Evolutionary conservation across 2,113 vertebrate species (phyloP).

Genomic region (Seriola rivoliana): DNA sequence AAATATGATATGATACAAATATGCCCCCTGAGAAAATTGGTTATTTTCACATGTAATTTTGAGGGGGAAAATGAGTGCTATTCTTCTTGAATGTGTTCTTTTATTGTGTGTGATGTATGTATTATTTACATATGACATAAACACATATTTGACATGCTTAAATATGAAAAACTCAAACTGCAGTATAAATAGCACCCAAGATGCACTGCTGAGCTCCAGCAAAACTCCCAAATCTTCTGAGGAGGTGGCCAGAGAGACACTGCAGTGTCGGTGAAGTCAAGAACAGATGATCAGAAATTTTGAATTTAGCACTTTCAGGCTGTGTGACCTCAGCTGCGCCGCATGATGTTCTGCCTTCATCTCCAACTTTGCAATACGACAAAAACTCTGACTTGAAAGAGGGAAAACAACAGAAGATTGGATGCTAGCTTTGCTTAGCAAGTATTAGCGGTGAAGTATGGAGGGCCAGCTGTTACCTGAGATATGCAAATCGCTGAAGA

Average conservation of each 20-base stretch:
- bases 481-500: slow-evolving; percentile 71
- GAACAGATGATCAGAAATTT: slow-evolving; percentile 4
- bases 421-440: slow-evolving; percentile 47
- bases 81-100: not conserved
- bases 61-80: slow-evolving; percentile 6
- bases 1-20: slow-evolving; percentile 2
- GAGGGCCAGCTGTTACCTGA: slow-evolving; percentile 68
- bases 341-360: slow-evolving; percentile 41
- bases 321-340: slow-evolving; percentile 13
- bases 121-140: not conserved
- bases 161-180: not conserved
- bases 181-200: not conserved
- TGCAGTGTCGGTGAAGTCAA: not conserved
- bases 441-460: slow-evolving; percentile 50
- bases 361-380: slow-evolving; percentile 34
- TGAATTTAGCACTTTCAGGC: slow-evolving; percentile 1
- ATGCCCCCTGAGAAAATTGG: not conserved
- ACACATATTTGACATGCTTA: not conserved
- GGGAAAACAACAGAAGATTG: slow-evolving; percentile 44
- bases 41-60: not conserved
- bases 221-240: not conserved
- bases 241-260: not conserved
- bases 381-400: slow-evolving; percentile 36
- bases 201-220: not conserved
- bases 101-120: not conserved